phyloP scores from a whole-genome alignment of 2,113 vertebrate genomes.

The Phyllostomus discolor region DNA sequence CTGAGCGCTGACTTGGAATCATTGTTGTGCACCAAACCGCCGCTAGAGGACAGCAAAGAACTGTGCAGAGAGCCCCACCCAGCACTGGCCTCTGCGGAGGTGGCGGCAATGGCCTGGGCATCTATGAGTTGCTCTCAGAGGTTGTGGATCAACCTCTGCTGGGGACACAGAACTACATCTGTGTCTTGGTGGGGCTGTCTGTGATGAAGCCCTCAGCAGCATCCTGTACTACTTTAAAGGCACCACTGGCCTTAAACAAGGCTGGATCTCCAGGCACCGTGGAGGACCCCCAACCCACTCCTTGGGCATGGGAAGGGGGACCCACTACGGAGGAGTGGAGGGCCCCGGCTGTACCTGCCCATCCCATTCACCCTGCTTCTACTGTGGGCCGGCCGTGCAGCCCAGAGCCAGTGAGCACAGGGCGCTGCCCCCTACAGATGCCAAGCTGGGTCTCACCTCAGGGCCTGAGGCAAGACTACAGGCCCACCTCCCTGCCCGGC shows the following conservation, averaged over 20 bases:
- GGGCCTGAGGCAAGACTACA: background rate
- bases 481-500: background rate
- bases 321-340: background rate
- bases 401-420: background rate
- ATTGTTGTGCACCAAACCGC: background rate
- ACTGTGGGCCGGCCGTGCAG: background rate
- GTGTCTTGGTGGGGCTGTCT: background rate
- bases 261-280: background rate
- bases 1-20: accelerated
- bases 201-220: background rate
- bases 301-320: background rate
- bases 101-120: too few species aligned
- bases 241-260: background rate
- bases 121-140: too few species aligned
- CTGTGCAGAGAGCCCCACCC: background rate
- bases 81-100: accelerated
- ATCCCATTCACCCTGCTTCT: background rate
- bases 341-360: background rate
- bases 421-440: background rate
- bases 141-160: background rate
- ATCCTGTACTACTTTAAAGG: background rate
- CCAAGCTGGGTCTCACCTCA: accelerated
- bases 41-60: slow-evolving; percentile 50
- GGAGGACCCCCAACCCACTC: background rate
- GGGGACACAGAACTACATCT: background rate